Conservation (phyloP, 1,140 invertebrate species). For the Hormaphis cornu region DNA sequence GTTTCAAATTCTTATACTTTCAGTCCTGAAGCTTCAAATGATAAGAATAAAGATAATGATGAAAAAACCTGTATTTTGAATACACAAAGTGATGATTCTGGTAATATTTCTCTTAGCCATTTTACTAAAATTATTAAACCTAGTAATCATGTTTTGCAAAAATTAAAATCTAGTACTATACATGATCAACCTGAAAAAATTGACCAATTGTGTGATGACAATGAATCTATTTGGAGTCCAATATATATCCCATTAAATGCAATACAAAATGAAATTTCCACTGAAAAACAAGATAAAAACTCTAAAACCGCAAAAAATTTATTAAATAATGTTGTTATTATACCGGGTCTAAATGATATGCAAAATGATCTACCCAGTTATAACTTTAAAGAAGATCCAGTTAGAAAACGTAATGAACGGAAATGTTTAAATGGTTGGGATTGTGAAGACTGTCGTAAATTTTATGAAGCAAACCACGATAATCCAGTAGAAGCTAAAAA, state of each 20-base stretch:
- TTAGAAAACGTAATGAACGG: conserved; percentile 34
- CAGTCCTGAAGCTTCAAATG: background rate
- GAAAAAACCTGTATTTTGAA: background rate
- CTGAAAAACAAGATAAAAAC: background rate
- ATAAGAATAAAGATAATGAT: background rate
- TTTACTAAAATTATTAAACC: background rate
- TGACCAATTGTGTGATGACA: background rate
- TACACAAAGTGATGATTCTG: background rate
- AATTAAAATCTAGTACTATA: background rate
- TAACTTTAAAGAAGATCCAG: conserved; percentile 31
- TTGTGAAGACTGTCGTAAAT: conserved; percentile 29
- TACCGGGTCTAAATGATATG: conserved; percentile 19
- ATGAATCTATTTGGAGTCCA: conserved; percentile 6
- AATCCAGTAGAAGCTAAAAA: conserved; percentile 3
- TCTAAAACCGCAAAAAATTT: background rate
- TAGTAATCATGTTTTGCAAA: background rate
- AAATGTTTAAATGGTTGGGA: conserved; percentile 30
- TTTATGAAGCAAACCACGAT: conserved; percentile 20
- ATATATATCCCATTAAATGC: background rate
- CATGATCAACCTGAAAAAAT: background rate
- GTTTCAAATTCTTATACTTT: background rate
- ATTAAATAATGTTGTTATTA: conserved; percentile 19
- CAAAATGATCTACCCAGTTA: conserved; percentile 25
- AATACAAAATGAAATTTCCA: background rate
- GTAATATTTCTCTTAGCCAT: background rate